Conservation (phyloP, 1,140 invertebrate species). For the Planococcus citri region DNA sequence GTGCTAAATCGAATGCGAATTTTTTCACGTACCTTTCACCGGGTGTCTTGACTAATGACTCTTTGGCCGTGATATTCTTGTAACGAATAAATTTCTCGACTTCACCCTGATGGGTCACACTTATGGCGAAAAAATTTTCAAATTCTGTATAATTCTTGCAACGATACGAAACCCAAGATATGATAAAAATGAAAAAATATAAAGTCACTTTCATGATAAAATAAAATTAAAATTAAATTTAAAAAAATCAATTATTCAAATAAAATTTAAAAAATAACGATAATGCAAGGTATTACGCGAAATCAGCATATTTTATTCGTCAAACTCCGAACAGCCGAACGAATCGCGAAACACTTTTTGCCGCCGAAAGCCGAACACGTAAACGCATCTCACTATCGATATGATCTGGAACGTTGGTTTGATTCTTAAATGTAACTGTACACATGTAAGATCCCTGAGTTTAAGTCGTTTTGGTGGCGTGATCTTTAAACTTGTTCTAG, state of each 20-base stretch:
- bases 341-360: not conserved
- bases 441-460: not conserved
- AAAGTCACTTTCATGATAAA: not conserved
- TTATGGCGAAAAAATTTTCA: not conserved
- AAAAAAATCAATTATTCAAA: not conserved
- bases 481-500: not conserved
- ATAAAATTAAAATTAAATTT: not conserved
- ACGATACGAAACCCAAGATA: not conserved
- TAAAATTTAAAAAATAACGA: not conserved
- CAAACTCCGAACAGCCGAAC: not conserved
- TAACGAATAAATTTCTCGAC: constrained; percentile 11
- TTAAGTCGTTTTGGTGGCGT: not conserved
- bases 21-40: not conserved
- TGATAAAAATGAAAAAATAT: constrained; percentile 6
- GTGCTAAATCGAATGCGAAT: too few relatives aligned
- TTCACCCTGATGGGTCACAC: not conserved
- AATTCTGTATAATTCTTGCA: not conserved
- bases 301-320: not conserved
- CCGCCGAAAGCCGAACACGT: not conserved
- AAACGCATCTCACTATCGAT: constrained; percentile 2
- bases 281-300: not conserved
- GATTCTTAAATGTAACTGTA: constrained; percentile 1
- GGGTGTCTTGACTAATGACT: not conserved
- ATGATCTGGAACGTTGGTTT: not conserved
- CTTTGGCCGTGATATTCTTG: constrained; percentile 13